Conservation (phyloP, 2,113 vertebrate genomes). For the Dasyprocta punctata region DNA sequence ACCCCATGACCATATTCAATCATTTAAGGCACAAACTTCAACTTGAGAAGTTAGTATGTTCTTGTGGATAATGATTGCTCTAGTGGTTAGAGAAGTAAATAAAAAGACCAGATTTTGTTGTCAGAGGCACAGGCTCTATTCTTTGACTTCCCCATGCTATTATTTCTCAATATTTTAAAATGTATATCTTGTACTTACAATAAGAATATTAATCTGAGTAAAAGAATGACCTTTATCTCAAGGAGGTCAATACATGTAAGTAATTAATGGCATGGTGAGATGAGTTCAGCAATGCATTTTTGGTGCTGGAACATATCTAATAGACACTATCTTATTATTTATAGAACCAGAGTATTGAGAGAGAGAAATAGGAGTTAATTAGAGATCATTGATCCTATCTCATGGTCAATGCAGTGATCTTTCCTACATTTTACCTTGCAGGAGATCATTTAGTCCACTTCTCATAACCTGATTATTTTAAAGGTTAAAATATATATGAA, state of each 20-base stretch:
- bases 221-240: neutral
- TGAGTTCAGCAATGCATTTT: neutral
- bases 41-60: neutral
- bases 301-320: neutral
- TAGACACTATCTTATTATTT: conserved; percentile 20
- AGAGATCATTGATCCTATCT: neutral
- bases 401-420: neutral
- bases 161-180: neutral
- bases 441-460: neutral
- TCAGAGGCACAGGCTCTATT: neutral
- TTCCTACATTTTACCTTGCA: neutral
- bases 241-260: neutral
- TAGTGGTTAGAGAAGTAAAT: neutral
- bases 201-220: neutral
- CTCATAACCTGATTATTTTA: neutral
- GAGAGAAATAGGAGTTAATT: conserved; percentile 44
- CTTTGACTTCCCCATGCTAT: neutral
- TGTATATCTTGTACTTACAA: neutral
- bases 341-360: conserved; percentile 8
- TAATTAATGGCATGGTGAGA: neutral
- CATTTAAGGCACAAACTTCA: neutral
- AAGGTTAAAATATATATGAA: neutral
- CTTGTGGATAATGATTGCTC: neutral
- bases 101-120: neutral
- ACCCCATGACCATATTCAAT: neutral